Percentiles rank a stretch among this genome's conserved stretches.
phyloP scores from a whole-genome alignment of 1,140 invertebrate species.

The Trachymyrmex septentrionalis region DNA sequence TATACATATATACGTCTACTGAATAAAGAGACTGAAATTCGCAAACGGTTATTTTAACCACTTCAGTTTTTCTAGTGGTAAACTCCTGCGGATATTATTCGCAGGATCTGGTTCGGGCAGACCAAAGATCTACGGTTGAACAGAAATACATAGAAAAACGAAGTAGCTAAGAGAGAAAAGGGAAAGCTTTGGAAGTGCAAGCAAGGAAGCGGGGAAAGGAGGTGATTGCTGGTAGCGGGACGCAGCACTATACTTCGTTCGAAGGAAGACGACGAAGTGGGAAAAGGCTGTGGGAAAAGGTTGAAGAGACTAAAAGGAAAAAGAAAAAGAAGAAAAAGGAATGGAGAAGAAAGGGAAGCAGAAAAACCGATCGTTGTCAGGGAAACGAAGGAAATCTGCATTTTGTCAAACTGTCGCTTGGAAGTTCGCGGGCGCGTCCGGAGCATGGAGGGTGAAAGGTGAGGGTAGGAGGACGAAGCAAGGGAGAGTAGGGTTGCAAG shows the following conservation, averaged over 20 bases:
- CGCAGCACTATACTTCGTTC: slow-evolving; percentile 9
- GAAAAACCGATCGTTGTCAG: slow-evolving; percentile 76
- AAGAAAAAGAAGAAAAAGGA: slow-evolving; percentile 1
- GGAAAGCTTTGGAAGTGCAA: slow-evolving; percentile 25
- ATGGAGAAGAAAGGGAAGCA: slow-evolving; percentile 31
- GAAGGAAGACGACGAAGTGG: slow-evolving; percentile 47
- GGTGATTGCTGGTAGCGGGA: not conserved
- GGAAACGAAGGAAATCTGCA: slow-evolving; percentile 77
- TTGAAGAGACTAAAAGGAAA: not conserved
- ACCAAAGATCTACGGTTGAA: slow-evolving; percentile 47
- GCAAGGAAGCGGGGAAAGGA: not conserved
- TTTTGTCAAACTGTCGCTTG: slow-evolving; percentile 77
- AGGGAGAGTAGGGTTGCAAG: not conserved
- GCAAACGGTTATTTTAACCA: slow-evolving; percentile 26
- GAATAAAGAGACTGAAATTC: slow-evolving; percentile 45
- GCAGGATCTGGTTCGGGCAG: slow-evolving; percentile 15
- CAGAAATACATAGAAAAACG: slow-evolving; percentile 15
- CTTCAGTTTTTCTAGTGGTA: slow-evolving; percentile 38
- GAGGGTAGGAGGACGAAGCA: slow-evolving; percentile 34
- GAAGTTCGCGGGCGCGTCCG: slow-evolving; percentile 66
- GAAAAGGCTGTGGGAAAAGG: slow-evolving; percentile 38
- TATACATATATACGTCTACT: not conserved
- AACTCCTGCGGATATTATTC: slow-evolving; percentile 47
- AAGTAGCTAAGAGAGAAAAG: slow-evolving; percentile 9
- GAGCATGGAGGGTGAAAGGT: slow-evolving; percentile 65